Evolutionary conservation across 92 coral and sea anemone species (phyloP).

Genomic region (Epizoanthus ramosus): DNA sequence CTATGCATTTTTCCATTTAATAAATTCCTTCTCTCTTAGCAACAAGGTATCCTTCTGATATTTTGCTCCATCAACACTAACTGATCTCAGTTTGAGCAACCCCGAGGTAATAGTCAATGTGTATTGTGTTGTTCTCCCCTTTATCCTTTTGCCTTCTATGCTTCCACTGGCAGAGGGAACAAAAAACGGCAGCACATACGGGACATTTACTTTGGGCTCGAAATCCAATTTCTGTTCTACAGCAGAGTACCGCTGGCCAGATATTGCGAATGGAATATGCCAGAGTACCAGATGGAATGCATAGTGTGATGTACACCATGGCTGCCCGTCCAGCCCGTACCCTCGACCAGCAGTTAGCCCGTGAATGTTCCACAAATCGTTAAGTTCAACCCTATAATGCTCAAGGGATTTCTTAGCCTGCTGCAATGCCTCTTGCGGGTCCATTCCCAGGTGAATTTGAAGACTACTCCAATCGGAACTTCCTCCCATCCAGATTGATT

Average conservation of each 20-base stretch:
- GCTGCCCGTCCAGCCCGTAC: constrained; percentile 83
- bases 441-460: constrained; percentile 71
- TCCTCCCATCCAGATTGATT: constrained; percentile 89
- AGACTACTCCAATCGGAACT: constrained; percentile 81
- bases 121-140: background rate
- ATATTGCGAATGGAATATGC: constrained; percentile 86
- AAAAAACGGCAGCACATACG: constrained; percentile 81
- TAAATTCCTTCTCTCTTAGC: constrained; percentile 14
- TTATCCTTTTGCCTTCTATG: constrained; percentile 54
- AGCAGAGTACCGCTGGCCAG: constrained; percentile 86
- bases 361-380: constrained; percentile 87
- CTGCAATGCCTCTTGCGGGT: constrained; percentile 60
- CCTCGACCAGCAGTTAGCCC: constrained; percentile 91
- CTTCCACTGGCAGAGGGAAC: constrained; percentile 79
- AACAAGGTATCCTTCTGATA: background rate
- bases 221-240: constrained; percentile 61
- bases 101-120: constrained; percentile 55
- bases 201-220: constrained; percentile 69
- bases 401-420: constrained; percentile 76
- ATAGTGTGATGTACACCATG: constrained; percentile 92
- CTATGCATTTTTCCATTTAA: constrained; percentile 3
- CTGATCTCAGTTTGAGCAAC: constrained; percentile 39
- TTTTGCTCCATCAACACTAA: constrained; percentile 31
- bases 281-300: constrained; percentile 85
- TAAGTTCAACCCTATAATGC: constrained; percentile 74